A percentile compares a stretch with the other conserved stretches of the same genome.
phyloP scores from a whole-genome alignment of 2,113 vertebrate genomes.

The Etheostoma spectabile region DNA sequence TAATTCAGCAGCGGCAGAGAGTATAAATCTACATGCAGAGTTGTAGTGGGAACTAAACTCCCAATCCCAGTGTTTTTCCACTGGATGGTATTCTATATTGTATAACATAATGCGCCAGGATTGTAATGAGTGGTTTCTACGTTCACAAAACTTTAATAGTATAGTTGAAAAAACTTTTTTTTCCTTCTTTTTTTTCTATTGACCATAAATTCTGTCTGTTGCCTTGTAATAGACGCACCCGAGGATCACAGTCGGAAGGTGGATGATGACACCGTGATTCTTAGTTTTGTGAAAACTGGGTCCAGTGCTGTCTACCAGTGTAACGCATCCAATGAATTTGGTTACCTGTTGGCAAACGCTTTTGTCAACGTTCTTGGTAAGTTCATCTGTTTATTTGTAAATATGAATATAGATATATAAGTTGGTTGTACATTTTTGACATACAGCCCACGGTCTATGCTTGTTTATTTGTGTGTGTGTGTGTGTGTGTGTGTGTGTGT shows the following conservation, averaged over 20 bases:
- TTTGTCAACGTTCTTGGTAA: conserved; percentile 97
- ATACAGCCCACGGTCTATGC: neutral
- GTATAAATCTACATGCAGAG: neutral
- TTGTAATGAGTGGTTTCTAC: neutral
- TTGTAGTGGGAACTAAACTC: neutral
- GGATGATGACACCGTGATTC: conserved; percentile 91
- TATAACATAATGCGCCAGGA: neutral
- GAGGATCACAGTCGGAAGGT: conserved; percentile 90
- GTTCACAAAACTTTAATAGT: neutral
- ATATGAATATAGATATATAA: neutral
- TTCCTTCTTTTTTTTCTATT: neutral
- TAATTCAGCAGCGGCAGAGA: neutral
- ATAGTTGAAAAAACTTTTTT: neutral
- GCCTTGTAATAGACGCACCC: conserved; percentile 85
- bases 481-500: too few species aligned
- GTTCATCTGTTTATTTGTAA: conserved; percentile 39
- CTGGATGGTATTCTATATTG: too few species aligned
- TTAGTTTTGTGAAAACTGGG: conserved; percentile 90
- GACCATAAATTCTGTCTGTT: neutral
- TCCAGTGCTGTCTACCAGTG: conserved; percentile 97
- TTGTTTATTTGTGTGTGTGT: too few species aligned
- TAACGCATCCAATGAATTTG: conserved; percentile 95
- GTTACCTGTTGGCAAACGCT: conserved; percentile 94
- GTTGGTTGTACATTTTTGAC: neutral
- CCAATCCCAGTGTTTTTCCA: neutral